Base-by-base conservation (phyloP, 2,113 vertebrate species). In the Marmota flaviventris region DNA sequence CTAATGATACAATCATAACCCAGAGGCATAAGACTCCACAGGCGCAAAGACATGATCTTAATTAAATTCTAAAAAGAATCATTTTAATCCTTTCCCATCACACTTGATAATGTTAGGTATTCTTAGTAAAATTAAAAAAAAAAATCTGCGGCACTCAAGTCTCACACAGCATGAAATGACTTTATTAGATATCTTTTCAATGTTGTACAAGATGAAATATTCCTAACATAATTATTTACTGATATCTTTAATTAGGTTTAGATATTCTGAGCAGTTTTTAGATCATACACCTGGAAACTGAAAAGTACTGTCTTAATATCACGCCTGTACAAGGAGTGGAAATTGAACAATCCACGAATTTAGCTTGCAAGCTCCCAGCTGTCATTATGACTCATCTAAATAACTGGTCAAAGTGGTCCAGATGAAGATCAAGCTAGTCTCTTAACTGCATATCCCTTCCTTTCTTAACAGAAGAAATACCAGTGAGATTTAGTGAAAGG, bases 21-120 rank as follows among this genome's bases (percentile, higher is more conserved):
- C 70, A 84, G 53, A 93, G 56, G 89, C 2, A 48, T 13, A 83
- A 86, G 65, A 67, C 13, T 91, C 29, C 72, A 91, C 51, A 63
- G 3, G 27, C 79, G 93, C n/a, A 77, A 90, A 89, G 53, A 65
- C 34, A 70, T 84, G n/a, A 77, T 82, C 48, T 83, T 89, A 96
- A 96, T 97, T 94, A 95, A 95, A 95, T 93, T 95, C 76, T 92
- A 94, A 98, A 82, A 86, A 70, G 37, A 96, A 93, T 93, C 3
- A 73, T n/a, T 58, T 92, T 77, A 95, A 92, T 89, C 37, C 61
- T 94, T 2, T 79, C 90, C 20, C 7, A 83, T 95, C 24, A 93
- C 4, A 91, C 13, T 85, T 25, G 34, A 88, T 76, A 85, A 96
- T 34, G 2, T 69, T 73, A 78, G 22, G 4, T n/a, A 75, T 87